Conservation (phyloP, 2,113 vertebrate genomes). For the Otolemur garnettii region DNA sequence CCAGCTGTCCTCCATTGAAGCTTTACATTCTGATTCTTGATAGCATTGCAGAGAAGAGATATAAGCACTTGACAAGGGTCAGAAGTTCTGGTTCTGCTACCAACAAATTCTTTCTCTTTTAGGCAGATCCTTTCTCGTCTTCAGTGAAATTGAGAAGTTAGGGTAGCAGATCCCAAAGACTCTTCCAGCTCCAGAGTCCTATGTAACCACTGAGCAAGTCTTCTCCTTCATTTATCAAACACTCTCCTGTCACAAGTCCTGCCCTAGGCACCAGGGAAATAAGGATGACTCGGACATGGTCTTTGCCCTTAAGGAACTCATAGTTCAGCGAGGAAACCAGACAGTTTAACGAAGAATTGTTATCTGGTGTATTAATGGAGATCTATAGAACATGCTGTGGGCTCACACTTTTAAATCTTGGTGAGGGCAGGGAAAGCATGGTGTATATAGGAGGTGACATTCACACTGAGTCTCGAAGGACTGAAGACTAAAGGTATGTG, state of each 20-base stretch:
- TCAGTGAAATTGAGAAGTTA: slow-evolving; percentile 49
- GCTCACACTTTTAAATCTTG: slow-evolving; percentile 50
- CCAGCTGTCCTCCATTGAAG: slow-evolving; percentile 49
- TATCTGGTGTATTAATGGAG: slow-evolving; percentile 42
- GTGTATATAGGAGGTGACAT: background rate
- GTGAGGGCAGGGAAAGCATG: background rate
- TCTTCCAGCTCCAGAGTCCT: background rate
- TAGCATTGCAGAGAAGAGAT: background rate
- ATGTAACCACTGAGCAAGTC: background rate
- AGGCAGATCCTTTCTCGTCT: slow-evolving; percentile 46
- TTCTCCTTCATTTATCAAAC: slow-evolving; percentile 35
- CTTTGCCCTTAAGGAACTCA: slow-evolving; percentile 64
- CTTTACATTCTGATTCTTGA: slow-evolving; percentile 39
- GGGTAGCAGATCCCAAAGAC: background rate
- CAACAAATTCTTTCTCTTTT: slow-evolving; percentile 45
- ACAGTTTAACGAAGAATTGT: slow-evolving; percentile 59
- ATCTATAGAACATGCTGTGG: slow-evolving; percentile 33
- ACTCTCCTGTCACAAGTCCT: slow-evolving; percentile 11
- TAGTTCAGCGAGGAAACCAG: slow-evolving; percentile 50
- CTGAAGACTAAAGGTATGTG: background rate
- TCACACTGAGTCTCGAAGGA: background rate
- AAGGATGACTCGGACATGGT: slow-evolving; percentile 28
- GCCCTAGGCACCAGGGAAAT: slow-evolving; percentile 36
- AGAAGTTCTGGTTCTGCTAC: background rate
- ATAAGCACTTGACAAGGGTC: background rate